Evolutionary conservation across 2,888 invertebrate species (phyloP).

Genomic region (Neria commutata): DNA sequence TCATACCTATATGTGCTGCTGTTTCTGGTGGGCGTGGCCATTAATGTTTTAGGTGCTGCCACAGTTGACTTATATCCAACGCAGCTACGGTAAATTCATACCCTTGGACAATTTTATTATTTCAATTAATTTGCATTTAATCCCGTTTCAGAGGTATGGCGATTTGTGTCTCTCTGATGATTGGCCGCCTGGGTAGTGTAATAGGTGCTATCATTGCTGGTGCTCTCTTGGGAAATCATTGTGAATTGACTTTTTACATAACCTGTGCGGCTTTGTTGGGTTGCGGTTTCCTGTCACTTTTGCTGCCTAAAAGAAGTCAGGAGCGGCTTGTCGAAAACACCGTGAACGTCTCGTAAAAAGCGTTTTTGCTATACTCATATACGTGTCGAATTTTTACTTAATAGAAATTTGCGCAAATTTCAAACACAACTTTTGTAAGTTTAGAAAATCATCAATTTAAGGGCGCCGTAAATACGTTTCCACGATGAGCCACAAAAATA

Average conservation of each 20-base stretch:
- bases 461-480: too few species aligned
- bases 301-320: slow-evolving; percentile 35
- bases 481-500: too few species aligned
- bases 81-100: slow-evolving; percentile 51
- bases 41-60: slow-evolving; percentile 50
- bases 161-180: slow-evolving; percentile 64
- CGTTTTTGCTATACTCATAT: too few species aligned
- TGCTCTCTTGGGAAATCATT: slow-evolving; percentile 60
- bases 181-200: slow-evolving; percentile 64
- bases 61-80: slow-evolving; percentile 58
- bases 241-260: slow-evolving; percentile 60
- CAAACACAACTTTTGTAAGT: too few species aligned
- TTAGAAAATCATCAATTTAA: too few species aligned
- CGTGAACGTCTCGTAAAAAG: neutral
- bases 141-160: slow-evolving; percentile 63
- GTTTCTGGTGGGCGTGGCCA: slow-evolving; percentile 42
- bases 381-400: too few species aligned
- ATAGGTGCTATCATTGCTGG: slow-evolving; percentile 63
- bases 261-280: slow-evolving; percentile 40
- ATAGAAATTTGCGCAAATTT: too few species aligned
- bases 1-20: slow-evolving; percentile 47
- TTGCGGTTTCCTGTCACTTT: slow-evolving; percentile 42
- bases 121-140: neutral
- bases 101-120: neutral
- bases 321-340: slow-evolving; percentile 5